Percentiles rank a stretch among this genome's conserved stretches.
phyloP scores from a whole-genome alignment of 2,888 invertebrate genomes.

The Conistra vaccinii region DNA sequence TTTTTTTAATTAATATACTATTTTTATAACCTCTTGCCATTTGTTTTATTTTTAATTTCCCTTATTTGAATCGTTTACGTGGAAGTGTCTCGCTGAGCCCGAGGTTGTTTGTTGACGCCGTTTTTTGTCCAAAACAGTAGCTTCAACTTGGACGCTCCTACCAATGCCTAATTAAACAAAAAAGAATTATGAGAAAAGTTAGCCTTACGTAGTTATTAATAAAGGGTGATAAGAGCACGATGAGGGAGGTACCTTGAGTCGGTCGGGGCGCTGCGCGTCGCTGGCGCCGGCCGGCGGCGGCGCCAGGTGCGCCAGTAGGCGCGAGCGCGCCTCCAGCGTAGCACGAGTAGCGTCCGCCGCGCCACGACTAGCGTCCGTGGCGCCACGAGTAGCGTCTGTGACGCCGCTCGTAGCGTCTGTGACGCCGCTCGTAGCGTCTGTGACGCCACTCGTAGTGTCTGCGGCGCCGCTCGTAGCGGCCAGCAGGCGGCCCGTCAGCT shows the following conservation, averaged over 20 bases:
- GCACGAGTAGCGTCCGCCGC: background rate
- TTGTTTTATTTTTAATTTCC: conserved; percentile 35
- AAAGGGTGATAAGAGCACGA: background rate
- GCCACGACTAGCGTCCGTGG: background rate
- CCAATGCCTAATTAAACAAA: conserved; percentile 64
- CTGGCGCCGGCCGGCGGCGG: conserved; percentile 38
- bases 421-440: background rate
- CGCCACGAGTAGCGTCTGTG: background rate
- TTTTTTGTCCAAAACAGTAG: conserved; percentile 62
- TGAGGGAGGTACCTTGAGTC: conserved; percentile 44
- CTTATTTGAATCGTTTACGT: conserved; percentile 3
- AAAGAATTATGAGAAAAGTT: background rate
- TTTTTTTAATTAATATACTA: background rate
- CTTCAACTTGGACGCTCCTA: conserved; percentile 68
- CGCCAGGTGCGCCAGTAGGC: conserved; percentile 52
- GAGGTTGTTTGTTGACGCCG: conserved; percentile 3
- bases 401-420: background rate
- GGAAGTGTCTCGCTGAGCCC: background rate
- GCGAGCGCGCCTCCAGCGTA: conserved; percentile 22
- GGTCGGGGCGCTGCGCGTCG: conserved; percentile 43
- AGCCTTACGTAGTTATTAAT: background rate
- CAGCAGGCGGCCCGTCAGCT: conserved; percentile 49
- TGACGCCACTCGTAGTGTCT: background rate
- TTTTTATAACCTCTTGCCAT: background rate
- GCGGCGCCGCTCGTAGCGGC: conserved; percentile 10